Evolutionary conservation across 2,888 invertebrate species (phyloP), one percentile per base, ranked within the genome.

Genomic region (Heliconius sara): DNA sequence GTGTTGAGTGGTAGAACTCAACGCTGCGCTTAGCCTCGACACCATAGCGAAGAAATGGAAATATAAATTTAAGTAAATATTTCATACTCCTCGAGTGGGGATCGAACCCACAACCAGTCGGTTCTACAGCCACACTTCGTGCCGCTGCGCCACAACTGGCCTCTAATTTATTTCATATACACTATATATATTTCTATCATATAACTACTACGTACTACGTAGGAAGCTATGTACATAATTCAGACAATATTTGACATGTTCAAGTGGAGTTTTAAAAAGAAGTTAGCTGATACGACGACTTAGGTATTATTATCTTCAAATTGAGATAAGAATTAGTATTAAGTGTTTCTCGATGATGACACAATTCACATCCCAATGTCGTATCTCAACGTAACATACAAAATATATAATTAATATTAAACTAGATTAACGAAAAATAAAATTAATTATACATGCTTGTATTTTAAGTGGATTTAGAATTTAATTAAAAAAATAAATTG

Each of bases 181-280:
- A 7, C 2, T 43, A 16, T 70, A 16, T 25, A 7, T n/a, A 16
- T 68, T 57, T n/a, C 0, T 43, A 39, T 19, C 10, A 12, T 19
- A 12, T 65, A 27, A 22, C 4, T 65, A 1, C 19, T 39, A 74
- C 7, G 22, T 16, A 47, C 19, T 52, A 52, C 25, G 39, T 27
- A 63, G 60, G 10, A 63, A 63, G 12, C 25, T 22, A 25, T 60
- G 25, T 25, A 19, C 12, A 19, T 43, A 75, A 27, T 65, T 43
- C 19, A 60, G 57, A 60, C 9, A 52, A 52, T 67, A 73, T 77
- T 86, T 88, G 89, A 88, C 87, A 88, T 71, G 68, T 75, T 87
- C 78, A 86, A 90, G 87, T 88, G 83, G 83, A 79, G 77, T 83
- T 86, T 86, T 87, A 82, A 81, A 88, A 88, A 86, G 84, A 83